Conservation (phyloP, 1,140 invertebrate genomes). For the Drosophila elegans region DNA sequence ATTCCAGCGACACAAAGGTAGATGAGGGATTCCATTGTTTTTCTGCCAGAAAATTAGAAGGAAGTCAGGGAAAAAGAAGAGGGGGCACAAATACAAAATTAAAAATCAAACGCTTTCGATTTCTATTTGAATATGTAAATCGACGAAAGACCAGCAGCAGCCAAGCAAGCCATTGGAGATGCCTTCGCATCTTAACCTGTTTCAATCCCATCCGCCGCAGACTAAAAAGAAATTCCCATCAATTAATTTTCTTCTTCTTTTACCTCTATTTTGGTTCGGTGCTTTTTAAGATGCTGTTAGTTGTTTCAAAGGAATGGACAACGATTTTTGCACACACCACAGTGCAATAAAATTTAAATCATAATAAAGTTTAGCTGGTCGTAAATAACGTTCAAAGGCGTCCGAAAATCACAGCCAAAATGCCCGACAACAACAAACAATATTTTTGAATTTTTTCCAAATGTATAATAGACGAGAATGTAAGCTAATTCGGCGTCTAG, state of each 20-base stretch:
- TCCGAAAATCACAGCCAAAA: constrained; percentile 28
- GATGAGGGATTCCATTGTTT: constrained; percentile 58
- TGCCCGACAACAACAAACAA: constrained; percentile 5
- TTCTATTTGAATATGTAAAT: constrained; percentile 80
- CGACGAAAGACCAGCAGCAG: constrained; percentile 68
- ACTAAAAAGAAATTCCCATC: constrained; percentile 79
- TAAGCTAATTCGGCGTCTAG: too few relatives aligned
- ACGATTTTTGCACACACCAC: constrained; percentile 47
- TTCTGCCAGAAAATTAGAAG: constrained; percentile 70
- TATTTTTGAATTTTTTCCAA: neutral
- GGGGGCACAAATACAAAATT: constrained; percentile 6
- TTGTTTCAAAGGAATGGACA: constrained; percentile 29
- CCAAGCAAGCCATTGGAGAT: constrained; percentile 11
- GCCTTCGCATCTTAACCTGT: constrained; percentile 10
- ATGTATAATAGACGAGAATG: neutral
- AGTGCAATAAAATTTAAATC: constrained; percentile 74
- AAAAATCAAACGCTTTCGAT: constrained; percentile 78
- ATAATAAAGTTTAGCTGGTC: constrained; percentile 79
- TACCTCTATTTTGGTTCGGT: constrained; percentile 22
- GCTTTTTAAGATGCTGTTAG: constrained; percentile 12
- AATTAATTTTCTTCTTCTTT: constrained; percentile 62
- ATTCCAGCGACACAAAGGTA: constrained; percentile 42
- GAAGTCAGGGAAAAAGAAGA: constrained; percentile 12
- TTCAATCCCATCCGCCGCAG: constrained; percentile 3
- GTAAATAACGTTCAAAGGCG: constrained; percentile 81